Evolutionary conservation across 2,888 invertebrate genomes (phyloP).

Genomic region (Copidosoma aretas): DNA sequence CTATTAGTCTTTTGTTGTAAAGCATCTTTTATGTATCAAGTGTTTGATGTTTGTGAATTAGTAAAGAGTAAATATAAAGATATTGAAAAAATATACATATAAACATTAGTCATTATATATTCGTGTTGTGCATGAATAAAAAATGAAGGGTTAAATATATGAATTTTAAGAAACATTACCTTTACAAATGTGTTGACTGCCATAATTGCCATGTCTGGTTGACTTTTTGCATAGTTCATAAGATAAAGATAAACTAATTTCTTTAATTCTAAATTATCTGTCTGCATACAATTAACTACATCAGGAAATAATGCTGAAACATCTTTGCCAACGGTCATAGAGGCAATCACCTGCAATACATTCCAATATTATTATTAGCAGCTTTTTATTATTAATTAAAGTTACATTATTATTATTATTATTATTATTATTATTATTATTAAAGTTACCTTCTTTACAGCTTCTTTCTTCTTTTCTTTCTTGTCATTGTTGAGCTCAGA

Average conservation of each 20-base stretch:
- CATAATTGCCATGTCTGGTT: slow-evolving; percentile 99
- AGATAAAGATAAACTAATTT: slow-evolving; percentile 97
- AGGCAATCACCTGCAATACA: slow-evolving; percentile 86
- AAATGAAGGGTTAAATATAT: slow-evolving; percentile 1
- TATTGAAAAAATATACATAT: slow-evolving; percentile 33
- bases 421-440: neutral
- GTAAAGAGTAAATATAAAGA: slow-evolving; percentile 25
- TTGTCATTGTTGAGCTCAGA: slow-evolving; percentile 99
- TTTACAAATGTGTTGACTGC: slow-evolving; percentile 99
- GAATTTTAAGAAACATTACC: slow-evolving; percentile 67
- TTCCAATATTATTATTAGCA: neutral
- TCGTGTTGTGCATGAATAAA: slow-evolving; percentile 36
- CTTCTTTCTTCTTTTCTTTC: slow-evolving; percentile 99
- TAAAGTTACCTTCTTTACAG: slow-evolving; percentile 91
- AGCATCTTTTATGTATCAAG: slow-evolving; percentile 29
- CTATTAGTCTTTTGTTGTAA: slow-evolving; percentile 30
- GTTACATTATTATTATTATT: no score
- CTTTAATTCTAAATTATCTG: slow-evolving; percentile 97
- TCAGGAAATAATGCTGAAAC: slow-evolving; percentile 98
- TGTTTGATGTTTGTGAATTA: slow-evolving; percentile 17
- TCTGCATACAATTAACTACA: slow-evolving; percentile 99
- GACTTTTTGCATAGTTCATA: slow-evolving; percentile 99
- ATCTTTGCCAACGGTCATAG: slow-evolving; percentile 99
- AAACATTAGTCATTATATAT: slow-evolving; percentile 31
- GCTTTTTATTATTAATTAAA: no score